Percentiles rank a stretch among this genome's conserved stretches.
Conservation (phyloP, 92 coral and sea anemone genomes). For the Pocillopora grandis region DNA sequence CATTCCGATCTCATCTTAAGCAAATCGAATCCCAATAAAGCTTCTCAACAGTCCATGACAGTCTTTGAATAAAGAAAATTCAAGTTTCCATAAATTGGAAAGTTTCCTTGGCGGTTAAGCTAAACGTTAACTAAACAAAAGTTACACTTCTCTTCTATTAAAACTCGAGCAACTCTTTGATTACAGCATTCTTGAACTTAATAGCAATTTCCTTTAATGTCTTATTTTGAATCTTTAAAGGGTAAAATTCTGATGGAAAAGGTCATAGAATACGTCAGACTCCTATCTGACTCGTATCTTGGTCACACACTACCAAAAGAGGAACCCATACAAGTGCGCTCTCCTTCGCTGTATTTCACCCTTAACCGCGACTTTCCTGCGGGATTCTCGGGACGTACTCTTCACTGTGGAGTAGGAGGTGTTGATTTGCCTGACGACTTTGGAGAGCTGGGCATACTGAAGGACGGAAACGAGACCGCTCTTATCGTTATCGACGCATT, state of each 20-base stretch:
- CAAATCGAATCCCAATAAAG: too few relatives aligned
- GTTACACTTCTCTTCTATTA: too few relatives aligned
- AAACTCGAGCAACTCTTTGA: neutral
- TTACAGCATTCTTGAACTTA: neutral
- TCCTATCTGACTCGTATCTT: slow-evolving; percentile 14
- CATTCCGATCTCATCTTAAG: too few relatives aligned
- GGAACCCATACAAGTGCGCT: slow-evolving; percentile 41
- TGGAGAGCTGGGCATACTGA: neutral
- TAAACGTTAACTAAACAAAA: too few relatives aligned
- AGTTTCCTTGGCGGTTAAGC: too few relatives aligned
- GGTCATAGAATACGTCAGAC: slow-evolving; percentile 5
- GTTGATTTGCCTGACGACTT: slow-evolving; percentile 33
- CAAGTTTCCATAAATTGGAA: too few relatives aligned
- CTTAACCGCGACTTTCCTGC: slow-evolving; percentile 36
- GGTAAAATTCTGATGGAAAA: slow-evolving; percentile 21
- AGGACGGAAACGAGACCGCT: slow-evolving; percentile 19
- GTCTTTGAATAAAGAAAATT: too few relatives aligned
- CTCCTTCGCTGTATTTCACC: slow-evolving; percentile 36
- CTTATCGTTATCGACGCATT: slow-evolving; percentile 19
- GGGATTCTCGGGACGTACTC: slow-evolving; percentile 4
- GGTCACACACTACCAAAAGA: slow-evolving; percentile 46
- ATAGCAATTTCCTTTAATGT: neutral
- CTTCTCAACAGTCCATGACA: too few relatives aligned
- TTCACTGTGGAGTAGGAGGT: slow-evolving; percentile 40
- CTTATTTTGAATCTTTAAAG: neutral